Evolutionary conservation across 2,113 vertebrate species (phyloP).

Genomic region (Upupa epops): DNA sequence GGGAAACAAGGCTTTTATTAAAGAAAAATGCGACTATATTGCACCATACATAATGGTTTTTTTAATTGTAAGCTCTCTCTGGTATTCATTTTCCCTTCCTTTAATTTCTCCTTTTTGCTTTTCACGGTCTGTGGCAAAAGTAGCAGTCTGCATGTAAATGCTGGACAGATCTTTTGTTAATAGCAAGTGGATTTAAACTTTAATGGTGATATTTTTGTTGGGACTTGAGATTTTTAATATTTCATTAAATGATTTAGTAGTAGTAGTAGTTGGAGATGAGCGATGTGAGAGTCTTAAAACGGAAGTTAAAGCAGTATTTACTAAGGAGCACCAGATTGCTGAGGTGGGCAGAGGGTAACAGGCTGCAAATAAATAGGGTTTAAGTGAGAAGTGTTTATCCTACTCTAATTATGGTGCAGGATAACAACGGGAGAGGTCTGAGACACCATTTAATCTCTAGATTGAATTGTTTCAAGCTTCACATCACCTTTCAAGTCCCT

Average conservation of each 20-base stretch:
- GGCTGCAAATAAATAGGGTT: not conserved
- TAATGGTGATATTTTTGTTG: not conserved
- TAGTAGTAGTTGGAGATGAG: not conserved
- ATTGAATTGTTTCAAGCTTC: not conserved
- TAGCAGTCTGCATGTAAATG: not conserved
- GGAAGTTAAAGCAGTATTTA: not conserved
- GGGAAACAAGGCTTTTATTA: not conserved
- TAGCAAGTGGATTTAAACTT: not conserved
- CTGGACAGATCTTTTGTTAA: not conserved
- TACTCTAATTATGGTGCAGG: not conserved
- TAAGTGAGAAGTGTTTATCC: not conserved
- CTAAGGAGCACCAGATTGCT: not conserved
- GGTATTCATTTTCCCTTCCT: not conserved
- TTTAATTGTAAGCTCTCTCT: not conserved
- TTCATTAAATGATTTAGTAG: not conserved
- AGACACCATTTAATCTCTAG: not conserved
- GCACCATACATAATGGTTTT: not conserved
- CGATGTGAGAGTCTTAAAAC: not conserved
- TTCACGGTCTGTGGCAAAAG: not conserved
- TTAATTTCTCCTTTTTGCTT: not conserved
- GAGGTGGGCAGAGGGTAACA: not conserved
- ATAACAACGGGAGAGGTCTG: not conserved
- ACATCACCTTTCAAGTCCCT: not conserved
- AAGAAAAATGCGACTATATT: not conserved
- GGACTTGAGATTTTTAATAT: not conserved